Conservation (phyloP, 2,888 invertebrate species). For the Xiphydria camelus region DNA sequence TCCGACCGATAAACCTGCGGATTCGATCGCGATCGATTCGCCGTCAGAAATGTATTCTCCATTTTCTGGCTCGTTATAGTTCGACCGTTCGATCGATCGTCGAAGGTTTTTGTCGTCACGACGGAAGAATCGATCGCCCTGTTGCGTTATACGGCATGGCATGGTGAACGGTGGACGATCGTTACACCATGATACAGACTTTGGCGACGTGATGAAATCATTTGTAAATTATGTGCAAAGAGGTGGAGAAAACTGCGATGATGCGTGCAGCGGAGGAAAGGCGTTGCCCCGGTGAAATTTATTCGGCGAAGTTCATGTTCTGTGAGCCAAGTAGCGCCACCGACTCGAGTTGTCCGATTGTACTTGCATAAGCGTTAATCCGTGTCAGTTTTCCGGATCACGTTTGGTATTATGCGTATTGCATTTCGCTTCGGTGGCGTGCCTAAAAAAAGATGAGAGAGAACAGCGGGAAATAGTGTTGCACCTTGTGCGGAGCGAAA, state of each 20-base stretch:
- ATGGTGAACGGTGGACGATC: too few relatives aligned
- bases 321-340: neutral
- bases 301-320: neutral
- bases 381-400: neutral
- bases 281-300: neutral
- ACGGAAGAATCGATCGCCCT: too few relatives aligned
- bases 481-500: too few relatives aligned
- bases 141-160: too few relatives aligned
- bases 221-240: neutral
- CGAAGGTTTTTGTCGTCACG: neutral
- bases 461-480: too few relatives aligned
- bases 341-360: neutral
- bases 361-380: conserved; percentile 4
- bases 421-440: conserved; percentile 1
- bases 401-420: conserved; percentile 1
- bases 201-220: neutral
- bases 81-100: neutral
- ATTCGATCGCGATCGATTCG: too few relatives aligned
- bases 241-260: too few relatives aligned
- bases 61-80: too few relatives aligned
- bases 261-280: neutral
- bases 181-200: too few relatives aligned
- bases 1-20: too few relatives aligned
- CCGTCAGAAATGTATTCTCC: too few relatives aligned
- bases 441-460: too few relatives aligned